Evolutionary conservation across 2,797 vertebrate species (phyloP), one percentile per base, ranked within the genome.

Genomic region (Pseudochirops corinnae): DNA sequence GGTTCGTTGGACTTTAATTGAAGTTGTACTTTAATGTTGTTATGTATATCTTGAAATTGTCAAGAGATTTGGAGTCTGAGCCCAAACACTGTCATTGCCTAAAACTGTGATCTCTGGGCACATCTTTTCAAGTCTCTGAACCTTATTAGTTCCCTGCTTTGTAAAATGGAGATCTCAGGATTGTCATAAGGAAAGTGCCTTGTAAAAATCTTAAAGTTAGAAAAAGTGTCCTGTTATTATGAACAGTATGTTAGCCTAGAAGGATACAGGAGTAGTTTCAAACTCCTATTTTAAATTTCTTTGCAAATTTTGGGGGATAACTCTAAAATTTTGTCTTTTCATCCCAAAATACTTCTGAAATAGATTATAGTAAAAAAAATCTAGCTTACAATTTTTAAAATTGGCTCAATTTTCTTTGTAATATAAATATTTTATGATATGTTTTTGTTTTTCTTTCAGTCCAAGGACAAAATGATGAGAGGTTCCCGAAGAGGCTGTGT

Each of bases 381-480:
- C 74, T 87, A 24, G 4, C 21, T 82, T 24, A 82, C 46, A 82
- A 87, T 57, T 57, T 57, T 57, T 26, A 50, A 50, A 87, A 87
- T 87, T 10, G 21, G 24, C 21, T 50, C 26, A 0, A 90, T 24
- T 90, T 74, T 53, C 56, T 90, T 87, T 93, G 26, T 94, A 56
- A 50, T 96, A 31, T 93, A 93, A 82, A 94, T 90, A 39, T 94
- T 95, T 97, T 96, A 96, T 93, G 91, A 55, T 91, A n/a, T 97
- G 21, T 0, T 97, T 98, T 93, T 95, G 55, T 97, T 97, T 98
- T 94, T 97, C 95, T 99, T 99, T 90, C 98, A 99, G 99, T 99
- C 99, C 93, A 99, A 99, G 98, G 99, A 99, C 98, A 99, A 99
- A 98, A 99, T 99, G 99, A 99, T 99, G 99, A 99, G 99, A 98